A percentile compares a stretch with the other conserved stretches of the same genome.
phyloP scores from a whole-genome alignment of 2,888 invertebrate genomes.

The Leuctra nigra region DNA sequence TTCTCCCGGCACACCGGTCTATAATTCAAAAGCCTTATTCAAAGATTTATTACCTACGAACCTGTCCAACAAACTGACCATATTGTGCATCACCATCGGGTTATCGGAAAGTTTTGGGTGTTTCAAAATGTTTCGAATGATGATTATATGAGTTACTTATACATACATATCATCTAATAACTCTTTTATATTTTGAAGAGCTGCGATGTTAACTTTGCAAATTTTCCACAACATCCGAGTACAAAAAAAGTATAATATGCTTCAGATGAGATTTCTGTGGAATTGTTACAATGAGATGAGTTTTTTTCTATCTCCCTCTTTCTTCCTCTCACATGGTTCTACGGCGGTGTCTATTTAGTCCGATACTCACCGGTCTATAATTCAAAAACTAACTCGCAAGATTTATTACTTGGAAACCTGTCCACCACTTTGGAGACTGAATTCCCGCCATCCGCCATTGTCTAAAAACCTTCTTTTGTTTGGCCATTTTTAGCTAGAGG shows the following conservation, averaged over 20 bases:
- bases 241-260: too few species aligned
- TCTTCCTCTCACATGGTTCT: too few species aligned
- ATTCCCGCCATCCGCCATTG: constrained; percentile 12
- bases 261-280: too few species aligned
- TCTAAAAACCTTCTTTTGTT: constrained; percentile 6
- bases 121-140: too few species aligned
- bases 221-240: too few species aligned
- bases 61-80: constrained; percentile 1
- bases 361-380: background rate
- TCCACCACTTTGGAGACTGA: constrained; percentile 6
- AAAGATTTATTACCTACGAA: constrained; percentile 10
- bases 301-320: too few species aligned
- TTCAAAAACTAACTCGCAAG: constrained; percentile 10
- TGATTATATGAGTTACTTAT: too few species aligned
- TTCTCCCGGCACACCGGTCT: constrained; percentile 7
- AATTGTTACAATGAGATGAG: too few species aligned
- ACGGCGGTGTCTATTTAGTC: constrained; percentile 11
- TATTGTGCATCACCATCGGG: constrained; percentile 9
- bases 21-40: constrained; percentile 8
- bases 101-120: background rate
- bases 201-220: too few species aligned
- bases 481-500: background rate
- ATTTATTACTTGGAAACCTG: constrained; percentile 8
- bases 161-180: too few species aligned
- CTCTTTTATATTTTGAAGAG: too few species aligned